Evolutionary conservation across 2,113 vertebrate species (phyloP).

Genomic region (Heterotilapia buettikoferi): DNA sequence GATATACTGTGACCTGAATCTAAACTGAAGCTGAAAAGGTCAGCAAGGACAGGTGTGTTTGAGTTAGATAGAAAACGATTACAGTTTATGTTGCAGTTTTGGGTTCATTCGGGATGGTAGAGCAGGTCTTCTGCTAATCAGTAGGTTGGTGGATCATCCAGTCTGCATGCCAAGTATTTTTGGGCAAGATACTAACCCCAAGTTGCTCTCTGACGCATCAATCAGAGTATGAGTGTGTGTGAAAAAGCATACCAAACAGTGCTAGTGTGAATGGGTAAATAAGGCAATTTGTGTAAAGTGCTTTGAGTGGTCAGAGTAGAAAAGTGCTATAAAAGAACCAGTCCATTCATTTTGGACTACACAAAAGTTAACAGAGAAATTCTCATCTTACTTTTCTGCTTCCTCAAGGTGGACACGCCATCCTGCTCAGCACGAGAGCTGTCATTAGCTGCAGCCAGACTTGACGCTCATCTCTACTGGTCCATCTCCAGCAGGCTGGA

Average conservation of each 20-base stretch:
- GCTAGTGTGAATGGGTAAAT: background rate
- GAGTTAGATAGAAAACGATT: background rate
- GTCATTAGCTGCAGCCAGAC: slow-evolving; percentile 78
- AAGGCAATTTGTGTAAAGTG: background rate
- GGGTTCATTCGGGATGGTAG: background rate
- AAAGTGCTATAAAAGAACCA: background rate
- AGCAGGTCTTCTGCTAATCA: background rate
- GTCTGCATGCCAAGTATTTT: background rate
- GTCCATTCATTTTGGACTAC: background rate
- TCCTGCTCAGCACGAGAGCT: slow-evolving; percentile 85
- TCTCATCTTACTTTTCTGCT: background rate
- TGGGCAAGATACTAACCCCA: background rate
- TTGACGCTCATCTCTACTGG: slow-evolving; percentile 93
- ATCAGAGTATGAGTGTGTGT: background rate
- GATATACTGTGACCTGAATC: background rate
- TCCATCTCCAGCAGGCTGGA: slow-evolving; percentile 91
- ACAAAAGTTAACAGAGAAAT: background rate
- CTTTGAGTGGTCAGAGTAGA: background rate
- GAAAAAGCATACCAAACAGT: background rate
- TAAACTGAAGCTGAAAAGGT: background rate
- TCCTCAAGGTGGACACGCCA: slow-evolving; percentile 83
- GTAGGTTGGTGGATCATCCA: background rate
- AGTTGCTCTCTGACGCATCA: background rate
- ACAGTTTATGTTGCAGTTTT: background rate
- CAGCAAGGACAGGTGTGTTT: background rate